Conservation (phyloP, 2,113 vertebrate genomes). For the Mystacornis crossleyi region DNA sequence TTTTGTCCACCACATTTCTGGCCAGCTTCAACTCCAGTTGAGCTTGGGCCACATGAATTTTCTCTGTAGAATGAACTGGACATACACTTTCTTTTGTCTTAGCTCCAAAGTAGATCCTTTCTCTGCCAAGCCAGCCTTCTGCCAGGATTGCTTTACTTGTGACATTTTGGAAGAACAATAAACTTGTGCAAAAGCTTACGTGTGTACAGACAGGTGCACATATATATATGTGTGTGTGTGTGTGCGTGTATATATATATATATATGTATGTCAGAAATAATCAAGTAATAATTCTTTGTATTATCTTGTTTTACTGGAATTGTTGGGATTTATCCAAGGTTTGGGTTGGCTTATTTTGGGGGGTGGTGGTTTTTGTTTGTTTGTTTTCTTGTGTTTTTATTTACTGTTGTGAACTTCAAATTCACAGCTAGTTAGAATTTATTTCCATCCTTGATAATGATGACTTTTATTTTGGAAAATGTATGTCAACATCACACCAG, state of each 20-base stretch:
- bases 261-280: background rate
- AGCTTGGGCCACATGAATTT: background rate
- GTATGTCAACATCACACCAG: background rate
- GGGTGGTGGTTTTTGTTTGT: no score
- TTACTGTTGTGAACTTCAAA: background rate
- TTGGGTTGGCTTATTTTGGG: background rate
- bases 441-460: background rate
- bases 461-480: background rate
- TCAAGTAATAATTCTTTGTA: background rate
- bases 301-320: background rate
- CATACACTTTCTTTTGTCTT: background rate
- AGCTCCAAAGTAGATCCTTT: background rate
- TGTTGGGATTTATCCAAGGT: background rate
- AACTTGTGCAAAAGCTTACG: background rate
- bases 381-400: background rate
- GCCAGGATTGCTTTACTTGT: background rate
- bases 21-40: background rate
- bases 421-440: background rate
- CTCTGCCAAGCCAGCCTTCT: background rate
- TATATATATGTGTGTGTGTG: background rate
- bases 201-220: background rate
- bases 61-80: background rate
- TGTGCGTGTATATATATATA: no score
- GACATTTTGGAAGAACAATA: background rate
- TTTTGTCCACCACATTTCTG: background rate